Base-by-base conservation (phyloP, 2,113 vertebrate genomes). In the Gulo gulo region DNA sequence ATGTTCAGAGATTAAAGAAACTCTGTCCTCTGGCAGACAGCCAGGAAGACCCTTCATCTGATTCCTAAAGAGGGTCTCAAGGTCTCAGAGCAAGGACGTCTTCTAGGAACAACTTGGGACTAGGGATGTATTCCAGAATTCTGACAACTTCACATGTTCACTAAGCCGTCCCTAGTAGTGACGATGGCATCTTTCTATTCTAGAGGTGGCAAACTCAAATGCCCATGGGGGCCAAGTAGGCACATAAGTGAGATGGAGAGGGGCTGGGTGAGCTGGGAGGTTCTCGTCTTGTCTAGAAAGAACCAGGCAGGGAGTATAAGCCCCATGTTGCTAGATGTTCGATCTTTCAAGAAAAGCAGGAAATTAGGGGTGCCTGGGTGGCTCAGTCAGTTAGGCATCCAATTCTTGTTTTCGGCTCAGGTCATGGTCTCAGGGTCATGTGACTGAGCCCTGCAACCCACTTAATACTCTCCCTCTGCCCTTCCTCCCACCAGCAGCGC, bases 311-410 rank as follows among this genome's bases (percentile, higher is more conserved):
- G 23, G n/a, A 34, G 39, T 7, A 3, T 14, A 21, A 57, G 29
- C 55, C 79, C 21, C 1, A 1, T 0, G 24, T 1, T 12, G 55
- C 47, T 5, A 5, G 10, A 59, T 21, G 29, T 11, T 47, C 24
- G 14, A 84, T 78, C 52, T 63, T 73, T 26, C n/a, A 13, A 84
- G 59, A 67, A 61, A 88, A 94, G 81, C 78, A 91, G 52, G 31
- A 88, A 29, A 18, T 24, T 20, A 61, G 18, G 65, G 67, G 67
- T 6, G 34, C 67, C 67, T 10, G n/a, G 67, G 67, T 36, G 67
- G 34, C 67, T 69, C 67, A 69, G 34, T 69, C 1, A 1, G 67
- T 69, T n/a, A 69, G 67, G 67, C 8, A 69, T 20, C 34, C 67
- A 69, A 69, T 21, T 36, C 67, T 36, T 69, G n/a, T 2, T 69